Evolutionary conservation across 1,140 invertebrate genomes (phyloP), one percentile per base, ranked within the genome.

Genomic region (Heliconius hewitsoni): DNA sequence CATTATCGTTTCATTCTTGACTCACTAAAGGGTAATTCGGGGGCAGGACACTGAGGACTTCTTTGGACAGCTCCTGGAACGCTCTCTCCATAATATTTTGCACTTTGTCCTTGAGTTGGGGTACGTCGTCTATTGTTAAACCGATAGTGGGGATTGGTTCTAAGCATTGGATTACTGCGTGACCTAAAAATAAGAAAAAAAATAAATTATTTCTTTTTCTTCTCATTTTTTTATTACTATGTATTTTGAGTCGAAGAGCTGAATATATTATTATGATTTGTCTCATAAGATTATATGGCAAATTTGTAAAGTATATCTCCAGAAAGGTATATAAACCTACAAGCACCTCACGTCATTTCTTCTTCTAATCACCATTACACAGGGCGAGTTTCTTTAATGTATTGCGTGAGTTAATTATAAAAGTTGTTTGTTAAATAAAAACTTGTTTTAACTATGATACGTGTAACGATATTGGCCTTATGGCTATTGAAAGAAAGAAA

Each of bases 91-190:
- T 98, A 72, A 95, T 89, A 46, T 93, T 92, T 77, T 95, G 95
- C 0, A 96, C 96, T 79, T 95, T 95, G 39, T 96, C 95, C 88
- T 98, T 97, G 4, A 98, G 93, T 8, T 95, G 93, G 18, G 97
- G 96, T 16, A 98, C 95, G 88, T 98, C 97, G 4, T 96, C 95
- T 81, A 96, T 95, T 34, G 95, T 97, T 52, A 98, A 92, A 19
- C 97, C 97, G 84, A 95, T 93, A 1, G 98, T 98, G 8, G 96
- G 95, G 55, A 98, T 96, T 19, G 97, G 96, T 60, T 97, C 97
- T 82, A 98, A 90, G 52, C 97, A 96, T 77, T 97, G 97, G 34
- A 98, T 96, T 34, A 98, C 96, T 39, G 97, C 96, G 83, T 96
- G 96, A 80, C 98, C 98, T 97, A 42, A 90, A 92, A 80, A 80